Evolutionary conservation across 2,888 invertebrate species (phyloP).

Genomic region (Scotopteryx bipunctaria): DNA sequence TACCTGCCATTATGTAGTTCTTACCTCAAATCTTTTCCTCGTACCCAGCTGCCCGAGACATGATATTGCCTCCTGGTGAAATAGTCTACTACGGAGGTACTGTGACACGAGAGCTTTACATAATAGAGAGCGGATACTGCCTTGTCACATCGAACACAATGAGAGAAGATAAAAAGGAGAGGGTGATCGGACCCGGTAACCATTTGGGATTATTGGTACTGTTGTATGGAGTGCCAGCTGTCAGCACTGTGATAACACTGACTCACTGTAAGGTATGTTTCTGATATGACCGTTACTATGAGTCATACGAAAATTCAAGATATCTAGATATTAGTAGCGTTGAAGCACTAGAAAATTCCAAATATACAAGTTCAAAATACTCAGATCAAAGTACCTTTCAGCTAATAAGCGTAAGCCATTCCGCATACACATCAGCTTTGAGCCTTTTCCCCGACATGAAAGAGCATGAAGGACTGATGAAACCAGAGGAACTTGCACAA

Average conservation of each 20-base stretch:
- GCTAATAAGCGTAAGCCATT: constrained; percentile 70
- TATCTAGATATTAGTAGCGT: no score
- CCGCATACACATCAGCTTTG: constrained; percentile 72
- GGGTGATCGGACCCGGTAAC: constrained; percentile 72
- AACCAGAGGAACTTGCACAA: constrained; percentile 54
- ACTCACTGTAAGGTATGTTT: constrained; percentile 77
- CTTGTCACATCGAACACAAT: constrained; percentile 63
- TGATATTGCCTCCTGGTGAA: constrained; percentile 78
- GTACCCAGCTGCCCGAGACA: constrained; percentile 64
- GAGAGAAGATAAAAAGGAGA: constrained; percentile 58
- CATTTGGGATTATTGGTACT: constrained; percentile 75
- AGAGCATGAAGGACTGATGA: constrained; percentile 69
- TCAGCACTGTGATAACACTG: constrained; percentile 73
- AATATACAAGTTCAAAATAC: no score
- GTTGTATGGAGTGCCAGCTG: constrained; percentile 75
- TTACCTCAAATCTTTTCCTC: no score
- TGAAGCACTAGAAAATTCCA: no score
- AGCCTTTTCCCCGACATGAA: constrained; percentile 78
- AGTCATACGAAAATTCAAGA: no score
- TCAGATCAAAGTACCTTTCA: constrained; percentile 49
- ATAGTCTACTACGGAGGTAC: constrained; percentile 80
- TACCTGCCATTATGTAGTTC: no score
- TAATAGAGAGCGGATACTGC: constrained; percentile 80
- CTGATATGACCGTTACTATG: not conserved
- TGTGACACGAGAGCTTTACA: constrained; percentile 77